These are phyloP conservation scores for Platalea minor DNA, from an alignment of 2,797 vertebrate genomes.

Conservation along the genomic window DNA sequence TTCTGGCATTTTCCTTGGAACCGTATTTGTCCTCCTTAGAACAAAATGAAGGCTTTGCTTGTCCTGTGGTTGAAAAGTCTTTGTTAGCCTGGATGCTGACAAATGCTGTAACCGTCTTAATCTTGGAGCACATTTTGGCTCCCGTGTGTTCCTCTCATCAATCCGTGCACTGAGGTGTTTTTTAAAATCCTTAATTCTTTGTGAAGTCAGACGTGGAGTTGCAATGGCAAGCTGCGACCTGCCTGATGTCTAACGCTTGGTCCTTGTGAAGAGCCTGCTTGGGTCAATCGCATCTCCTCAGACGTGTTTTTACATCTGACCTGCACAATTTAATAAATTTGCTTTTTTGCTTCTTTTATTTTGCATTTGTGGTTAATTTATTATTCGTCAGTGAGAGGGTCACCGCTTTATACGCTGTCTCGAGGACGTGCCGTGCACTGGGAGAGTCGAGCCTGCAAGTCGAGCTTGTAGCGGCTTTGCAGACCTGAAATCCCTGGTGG, in stretches of 20 bases:
- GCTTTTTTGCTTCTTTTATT: not conserved
- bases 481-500: not conserved
- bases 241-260: not conserved
- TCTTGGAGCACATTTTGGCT: not conserved
- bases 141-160: not conserved
- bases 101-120: not conserved
- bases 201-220: not conserved
- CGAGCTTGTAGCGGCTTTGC: not conserved
- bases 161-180: not conserved
- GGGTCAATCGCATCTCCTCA: not conserved
- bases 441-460: not conserved
- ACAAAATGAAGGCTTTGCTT: not conserved
- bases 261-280: not conserved
- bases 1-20: not conserved
- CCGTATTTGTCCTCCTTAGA: not conserved
- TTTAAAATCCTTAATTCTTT: not conserved
- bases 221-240: not conserved
- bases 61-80: not conserved
- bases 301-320: not conserved
- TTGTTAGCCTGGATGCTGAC: not conserved
- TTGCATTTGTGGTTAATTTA: not conserved
- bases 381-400: not conserved
- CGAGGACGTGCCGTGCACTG: not conserved
- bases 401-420: not conserved
- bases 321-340: not conserved